Percentiles rank a stretch among this genome's conserved stretches.
phyloP scores from a whole-genome alignment of 2,113 vertebrate species.

The Macquaria ambigua region DNA sequence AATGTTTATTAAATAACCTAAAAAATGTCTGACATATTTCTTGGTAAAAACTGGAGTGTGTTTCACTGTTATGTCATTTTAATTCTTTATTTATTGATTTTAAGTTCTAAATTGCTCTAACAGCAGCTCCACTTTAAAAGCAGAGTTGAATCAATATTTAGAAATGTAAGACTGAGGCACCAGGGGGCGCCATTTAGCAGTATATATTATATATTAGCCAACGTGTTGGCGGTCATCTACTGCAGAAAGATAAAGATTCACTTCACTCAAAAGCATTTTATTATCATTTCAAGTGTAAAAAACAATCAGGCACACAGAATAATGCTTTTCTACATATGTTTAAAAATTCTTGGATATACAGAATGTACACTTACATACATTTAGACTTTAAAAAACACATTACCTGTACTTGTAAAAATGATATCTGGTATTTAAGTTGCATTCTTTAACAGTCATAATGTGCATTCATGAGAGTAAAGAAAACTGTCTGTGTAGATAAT shows the following conservation, averaged over 20 bases:
- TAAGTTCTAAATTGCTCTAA: too few relatives aligned
- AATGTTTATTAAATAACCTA: neutral
- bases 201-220: neutral
- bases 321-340: conserved; percentile 45
- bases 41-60: neutral
- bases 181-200: conserved; percentile 70
- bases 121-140: too few relatives aligned
- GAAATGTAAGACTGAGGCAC: neutral
- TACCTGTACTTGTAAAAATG: neutral
- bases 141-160: neutral
- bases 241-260: neutral
- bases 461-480: neutral
- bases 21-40: too few relatives aligned
- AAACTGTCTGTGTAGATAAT: conserved; percentile 3
- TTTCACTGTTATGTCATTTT: neutral
- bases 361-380: conserved; percentile 67
- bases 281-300: conserved; percentile 76
- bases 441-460: conserved; percentile 29
- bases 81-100: neutral
- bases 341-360: conserved; percentile 54
- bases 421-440: neutral
- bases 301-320: conserved; percentile 68
- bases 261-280: conserved; percentile 73
- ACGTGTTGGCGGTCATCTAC: neutral
- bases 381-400: neutral